Evolutionary conservation across 2,797 vertebrate genomes (phyloP), one percentile per base, ranked within the genome.

Genomic region (Schizothorax lantsangensis): DNA sequence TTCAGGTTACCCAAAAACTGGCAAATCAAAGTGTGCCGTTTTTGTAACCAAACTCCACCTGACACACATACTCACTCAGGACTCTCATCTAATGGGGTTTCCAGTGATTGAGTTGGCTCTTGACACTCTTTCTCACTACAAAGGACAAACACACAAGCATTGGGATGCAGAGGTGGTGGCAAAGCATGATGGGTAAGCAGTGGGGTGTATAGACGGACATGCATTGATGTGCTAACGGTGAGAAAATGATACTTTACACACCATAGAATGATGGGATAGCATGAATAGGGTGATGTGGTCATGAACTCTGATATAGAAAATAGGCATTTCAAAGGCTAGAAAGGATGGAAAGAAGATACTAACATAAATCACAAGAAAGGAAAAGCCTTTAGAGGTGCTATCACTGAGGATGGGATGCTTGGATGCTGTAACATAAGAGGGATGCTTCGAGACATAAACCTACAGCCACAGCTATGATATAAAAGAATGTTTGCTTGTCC

Each of bases 1-100:
- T 66, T 77, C 43, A 17, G 73, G 33, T 66, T 83, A 54, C 64
- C 57, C 45, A 30, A 40, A 75, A 69, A 45, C 71, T 54, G 59
- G 43, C 33, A 38, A 47, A 47, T 86, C 21, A 54, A n/a, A 83
- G 19, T 10, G 33, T 43, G 43, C 43, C 30, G 38, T 62, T 81
- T 36, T 38, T 54, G 64, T 57, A 74, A 59, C 84, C 81, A 23
- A 79, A 80, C 54, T 47, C 79, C 49, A 78, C 45, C 64, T 30
- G 72, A 45, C 82, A 68, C 15, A 26, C 33, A 90, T 92, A 96
- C 96, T 96, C 94, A 97, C 95, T 86, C 82, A 78, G 93, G 90
- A 89, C 86, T 93, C 30, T 93, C 94, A 89, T 91, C 88, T 49
- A 91, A 88, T 0, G 91, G 88, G 26, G 90, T 91, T 88, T 94